These are phyloP conservation scores for Plecturocebus donacophilus DNA, from an alignment of 2,113 vertebrate species.

Conservation along the genomic window DNA sequence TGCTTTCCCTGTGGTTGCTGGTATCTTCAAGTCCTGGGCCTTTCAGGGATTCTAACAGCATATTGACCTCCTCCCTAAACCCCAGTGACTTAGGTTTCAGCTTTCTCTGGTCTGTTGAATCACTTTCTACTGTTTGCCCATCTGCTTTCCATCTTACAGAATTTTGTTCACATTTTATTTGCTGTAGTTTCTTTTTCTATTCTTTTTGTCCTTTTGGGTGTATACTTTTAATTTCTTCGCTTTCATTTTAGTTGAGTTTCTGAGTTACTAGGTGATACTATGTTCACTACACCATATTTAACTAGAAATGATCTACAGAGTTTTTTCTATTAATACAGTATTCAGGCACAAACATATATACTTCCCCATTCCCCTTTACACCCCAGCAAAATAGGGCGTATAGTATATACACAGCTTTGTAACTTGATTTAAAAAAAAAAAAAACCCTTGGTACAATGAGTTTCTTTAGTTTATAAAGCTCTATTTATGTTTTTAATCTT, in stretches of 20 bases:
- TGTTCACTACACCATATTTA: background rate
- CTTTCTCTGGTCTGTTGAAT: background rate
- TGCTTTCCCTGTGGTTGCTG: background rate
- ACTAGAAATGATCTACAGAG: background rate
- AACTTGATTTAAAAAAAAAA: background rate
- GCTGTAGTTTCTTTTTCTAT: background rate
- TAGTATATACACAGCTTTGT: background rate
- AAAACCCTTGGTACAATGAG: background rate
- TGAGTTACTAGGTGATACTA: background rate
- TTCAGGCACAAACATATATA: background rate
- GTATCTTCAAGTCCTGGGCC: background rate
- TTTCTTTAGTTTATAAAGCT: constrained; percentile 18
- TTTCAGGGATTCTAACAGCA: background rate
- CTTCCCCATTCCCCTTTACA: background rate
- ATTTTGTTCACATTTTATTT: constrained; percentile 23
- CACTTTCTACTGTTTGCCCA: background rate
- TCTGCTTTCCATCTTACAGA: constrained; percentile 12
- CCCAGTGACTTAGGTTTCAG: background rate
- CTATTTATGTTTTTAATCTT: constrained; percentile 18
- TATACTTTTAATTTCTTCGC: background rate
- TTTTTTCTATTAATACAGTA: background rate
- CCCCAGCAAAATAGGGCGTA: background rate
- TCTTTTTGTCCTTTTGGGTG: background rate
- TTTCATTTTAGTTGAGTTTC: constrained; percentile 9
- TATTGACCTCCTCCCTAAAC: background rate